Percentiles rank a stretch among this genome's conserved stretches.
Evolutionary conservation across 1,140 invertebrate species (phyloP).

Genomic region (Amphibalanus amphitrite): DNA sequence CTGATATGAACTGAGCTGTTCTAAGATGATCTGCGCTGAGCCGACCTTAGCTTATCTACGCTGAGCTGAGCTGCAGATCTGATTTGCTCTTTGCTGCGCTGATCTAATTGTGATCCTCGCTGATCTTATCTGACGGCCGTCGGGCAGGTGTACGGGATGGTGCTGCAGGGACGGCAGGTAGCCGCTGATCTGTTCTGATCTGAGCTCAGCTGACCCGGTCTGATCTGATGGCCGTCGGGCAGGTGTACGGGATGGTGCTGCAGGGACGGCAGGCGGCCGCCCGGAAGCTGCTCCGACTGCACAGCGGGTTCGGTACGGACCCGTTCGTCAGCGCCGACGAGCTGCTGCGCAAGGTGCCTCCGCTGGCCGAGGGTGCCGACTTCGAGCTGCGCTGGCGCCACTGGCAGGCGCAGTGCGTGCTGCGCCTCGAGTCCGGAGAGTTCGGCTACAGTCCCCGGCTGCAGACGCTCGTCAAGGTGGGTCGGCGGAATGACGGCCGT

Average conservation of each 20-base stretch:
- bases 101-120: no score
- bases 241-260: conserved; percentile 52
- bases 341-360: conserved; percentile 60
- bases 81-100: no score
- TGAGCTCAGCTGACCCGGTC: no score
- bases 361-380: conserved; percentile 44
- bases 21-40: no score
- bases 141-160: no score
- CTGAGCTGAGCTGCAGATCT: no score
- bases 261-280: conserved; percentile 65
- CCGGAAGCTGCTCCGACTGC: conserved; percentile 49
- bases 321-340: conserved; percentile 55
- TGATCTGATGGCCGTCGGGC: conserved; percentile 11
- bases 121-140: no score
- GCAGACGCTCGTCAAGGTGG: conserved; percentile 55
- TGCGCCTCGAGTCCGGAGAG: conserved; percentile 46
- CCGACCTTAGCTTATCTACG: no score
- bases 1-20: no score
- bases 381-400: conserved; percentile 68
- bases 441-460: conserved; percentile 50
- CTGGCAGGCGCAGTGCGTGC: conserved; percentile 63
- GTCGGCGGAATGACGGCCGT: neutral
- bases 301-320: conserved; percentile 43
- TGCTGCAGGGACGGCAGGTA: no score
- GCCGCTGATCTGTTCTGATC: no score